Base-by-base conservation (phyloP, 2,888 invertebrate species). In the Pharmacophagus antenor region DNA sequence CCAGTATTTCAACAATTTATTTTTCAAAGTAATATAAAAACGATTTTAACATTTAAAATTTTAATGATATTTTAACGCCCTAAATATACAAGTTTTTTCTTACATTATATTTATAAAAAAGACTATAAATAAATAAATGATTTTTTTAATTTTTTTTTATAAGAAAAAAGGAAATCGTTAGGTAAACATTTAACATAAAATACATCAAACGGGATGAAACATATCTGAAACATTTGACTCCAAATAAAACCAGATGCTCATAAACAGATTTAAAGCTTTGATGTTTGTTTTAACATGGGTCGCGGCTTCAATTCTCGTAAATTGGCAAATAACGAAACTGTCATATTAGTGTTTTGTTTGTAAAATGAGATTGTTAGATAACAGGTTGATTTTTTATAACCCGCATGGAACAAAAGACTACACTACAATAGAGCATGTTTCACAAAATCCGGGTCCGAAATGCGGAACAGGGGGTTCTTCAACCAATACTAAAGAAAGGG, bases 231-330 rank as follows among this genome's bases (percentile, higher is more conserved):
- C 77, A 79, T 72, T 78, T 80, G 79, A 82, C 79, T 79, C 79
- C 73, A 82, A 83, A 82, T 81, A 77, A 78, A 82, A 84, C 78
- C 80, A 84, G 82, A 79, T 76, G 70, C 74, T 68, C 71, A 73
- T 68, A 67, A 68, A 66, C 63, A 58, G 65, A 64, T 67, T 62
- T 74, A 74, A 47, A 25, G 52, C 61, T 81, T 84, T 82, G 82
- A 83, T 81, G 82, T 86, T 79, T 69, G 71, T 73, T 76, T 82
- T 78, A 74, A 77, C 70, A 71, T 63, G 27, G 53, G 57, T 63
- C 58, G 68, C 70, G 58, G 65, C 65, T 56, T 53, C 53, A 47
- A 57, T 61, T 61, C 53, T 53, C 1, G 47, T 56, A 49, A 56
- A 57, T 62, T 62, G 41, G 58, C 57, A 23, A 61, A 10, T 50